Conservation (phyloP, 1,140 invertebrate genomes). For the Coenobita brevimanus region DNA sequence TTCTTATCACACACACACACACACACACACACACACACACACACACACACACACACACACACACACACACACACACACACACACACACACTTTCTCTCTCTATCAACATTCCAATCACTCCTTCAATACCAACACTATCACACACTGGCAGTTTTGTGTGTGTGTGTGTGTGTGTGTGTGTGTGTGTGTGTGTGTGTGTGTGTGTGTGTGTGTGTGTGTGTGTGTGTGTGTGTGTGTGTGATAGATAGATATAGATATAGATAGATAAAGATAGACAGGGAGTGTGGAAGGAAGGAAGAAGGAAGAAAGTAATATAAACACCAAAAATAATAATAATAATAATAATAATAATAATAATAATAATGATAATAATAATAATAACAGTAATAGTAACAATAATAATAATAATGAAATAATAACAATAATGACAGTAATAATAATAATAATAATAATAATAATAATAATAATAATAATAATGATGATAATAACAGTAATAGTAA, state of each 20-base stretch:
- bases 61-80: background rate
- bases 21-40: constrained; percentile 1
- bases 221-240: background rate
- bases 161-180: no score
- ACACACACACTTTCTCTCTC: no score
- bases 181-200: background rate
- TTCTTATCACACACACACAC: no score
- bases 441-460: background rate
- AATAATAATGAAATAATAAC: background rate
- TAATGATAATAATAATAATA: no score
- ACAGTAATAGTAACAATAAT: no score
- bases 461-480: background rate
- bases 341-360: no score
- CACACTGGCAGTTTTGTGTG: background rate
- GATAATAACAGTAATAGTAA: background rate
- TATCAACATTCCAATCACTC: background rate
- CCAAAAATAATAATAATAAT: no score
- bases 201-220: no score
- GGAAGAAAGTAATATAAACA: background rate
- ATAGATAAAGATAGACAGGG: background rate
- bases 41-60: background rate
- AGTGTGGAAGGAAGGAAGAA: background rate
- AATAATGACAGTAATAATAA: background rate
- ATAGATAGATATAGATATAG: background rate
- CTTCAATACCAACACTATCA: background rate